phyloP scores from a whole-genome alignment of 2,888 invertebrate genomes.

The Bembecia ichneumoniformis region DNA sequence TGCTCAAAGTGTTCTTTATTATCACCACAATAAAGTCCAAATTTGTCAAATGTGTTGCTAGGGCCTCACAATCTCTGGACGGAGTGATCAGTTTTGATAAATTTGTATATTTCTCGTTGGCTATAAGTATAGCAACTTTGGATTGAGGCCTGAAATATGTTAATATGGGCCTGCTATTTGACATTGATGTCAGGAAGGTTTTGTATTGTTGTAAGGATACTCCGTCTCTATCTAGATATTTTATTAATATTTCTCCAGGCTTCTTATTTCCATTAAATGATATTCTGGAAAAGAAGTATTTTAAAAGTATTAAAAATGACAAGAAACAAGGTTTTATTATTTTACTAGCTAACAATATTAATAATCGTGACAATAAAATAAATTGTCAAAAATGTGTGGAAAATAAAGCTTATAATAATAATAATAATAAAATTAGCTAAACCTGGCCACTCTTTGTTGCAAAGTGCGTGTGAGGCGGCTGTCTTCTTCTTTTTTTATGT shows the following conservation, averaged over 20 bases:
- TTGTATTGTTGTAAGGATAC: conserved; percentile 32
- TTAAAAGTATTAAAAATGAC: not conserved
- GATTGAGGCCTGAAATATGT: conserved; percentile 45
- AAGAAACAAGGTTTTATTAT: not conserved
- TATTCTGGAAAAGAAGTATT: conserved; percentile 29
- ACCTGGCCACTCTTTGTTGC: too few species aligned
- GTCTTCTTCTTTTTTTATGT: too few species aligned
- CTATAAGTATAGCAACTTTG: conserved; percentile 59
- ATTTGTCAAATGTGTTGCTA: conserved; percentile 38
- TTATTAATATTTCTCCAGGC: conserved; percentile 49
- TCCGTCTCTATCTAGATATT: conserved; percentile 42
- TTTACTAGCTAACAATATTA: not conserved
- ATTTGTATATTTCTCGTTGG: conserved; percentile 50
- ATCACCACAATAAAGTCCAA: conserved; percentile 49
- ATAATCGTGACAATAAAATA: too few species aligned
- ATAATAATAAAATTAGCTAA: too few species aligned
- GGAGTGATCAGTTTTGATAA: conserved; percentile 56
- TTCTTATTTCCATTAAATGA: conserved; percentile 21
- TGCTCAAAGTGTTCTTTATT: conserved; percentile 39
- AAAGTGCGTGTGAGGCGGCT: too few species aligned
- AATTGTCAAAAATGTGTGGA: not conserved
- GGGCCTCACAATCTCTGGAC: conserved; percentile 48
- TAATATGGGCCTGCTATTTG: conserved; percentile 26
- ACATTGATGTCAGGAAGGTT: conserved; percentile 24
- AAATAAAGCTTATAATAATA: not conserved